phyloP scores from a whole-genome alignment of 1,140 invertebrate species.

The Harpegnathos saltator region DNA sequence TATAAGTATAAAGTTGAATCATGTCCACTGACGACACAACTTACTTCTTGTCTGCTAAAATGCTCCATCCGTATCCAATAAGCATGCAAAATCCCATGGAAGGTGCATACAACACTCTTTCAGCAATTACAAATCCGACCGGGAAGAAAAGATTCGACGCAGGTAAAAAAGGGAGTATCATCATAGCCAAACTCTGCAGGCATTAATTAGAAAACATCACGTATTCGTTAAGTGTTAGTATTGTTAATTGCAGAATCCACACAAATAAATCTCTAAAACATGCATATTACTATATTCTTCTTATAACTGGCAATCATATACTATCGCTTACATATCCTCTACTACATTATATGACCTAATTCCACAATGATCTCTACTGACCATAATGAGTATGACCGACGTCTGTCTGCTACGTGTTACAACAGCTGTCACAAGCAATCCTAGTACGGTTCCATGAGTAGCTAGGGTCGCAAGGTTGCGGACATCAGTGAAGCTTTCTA shows the following conservation, averaged over 20 bases:
- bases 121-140: conserved; percentile 98
- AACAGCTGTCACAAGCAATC: conserved; percentile 89
- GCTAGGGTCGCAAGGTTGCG: conserved; percentile 94
- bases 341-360: neutral
- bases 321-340: neutral
- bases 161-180: conserved; percentile 96
- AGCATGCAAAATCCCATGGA: conserved; percentile 99
- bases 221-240: conserved; percentile 31
- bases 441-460: conserved; percentile 89
- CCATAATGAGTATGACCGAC: conserved; percentile 93
- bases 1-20: conserved; percentile 1
- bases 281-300: conserved; percentile 1
- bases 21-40: conserved; percentile 26
- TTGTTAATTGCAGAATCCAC: conserved; percentile 25
- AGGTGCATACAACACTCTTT: conserved; percentile 97
- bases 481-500: conserved; percentile 92
- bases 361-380: conserved; percentile 79
- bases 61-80: conserved; percentile 92
- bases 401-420: conserved; percentile 89
- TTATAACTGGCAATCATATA: conserved; percentile 6
- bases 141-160: conserved; percentile 99
- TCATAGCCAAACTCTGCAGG: conserved; percentile 92
- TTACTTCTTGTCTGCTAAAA: conserved; percentile 86
- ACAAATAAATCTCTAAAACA: conserved; percentile 4
- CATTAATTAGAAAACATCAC: conserved; percentile 19